Conservation (phyloP, 2,888 invertebrate genomes). For the Leptura quadrifasciata region DNA sequence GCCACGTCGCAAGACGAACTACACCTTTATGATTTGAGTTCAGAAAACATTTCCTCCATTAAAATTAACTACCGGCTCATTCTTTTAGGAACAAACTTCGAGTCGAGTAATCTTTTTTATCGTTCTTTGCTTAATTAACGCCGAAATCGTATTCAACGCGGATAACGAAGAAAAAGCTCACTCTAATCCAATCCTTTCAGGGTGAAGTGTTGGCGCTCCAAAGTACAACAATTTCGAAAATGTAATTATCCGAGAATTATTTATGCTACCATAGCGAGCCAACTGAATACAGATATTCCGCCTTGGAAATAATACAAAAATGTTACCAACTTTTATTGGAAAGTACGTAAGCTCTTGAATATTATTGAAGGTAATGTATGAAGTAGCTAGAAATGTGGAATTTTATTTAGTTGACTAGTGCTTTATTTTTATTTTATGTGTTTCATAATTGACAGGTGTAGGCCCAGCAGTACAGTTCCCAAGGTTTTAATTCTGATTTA, state of each 20-base stretch:
- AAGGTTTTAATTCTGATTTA: too few relatives aligned
- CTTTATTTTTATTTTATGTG: too few relatives aligned
- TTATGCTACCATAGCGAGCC: constrained; percentile 24
- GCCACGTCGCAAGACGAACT: background rate
- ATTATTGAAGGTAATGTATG: too few relatives aligned
- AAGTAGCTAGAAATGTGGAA: too few relatives aligned
- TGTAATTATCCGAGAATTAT: constrained; percentile 36
- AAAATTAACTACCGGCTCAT: constrained; percentile 65
- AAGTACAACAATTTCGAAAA: constrained; percentile 60
- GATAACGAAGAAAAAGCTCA: constrained; percentile 63
- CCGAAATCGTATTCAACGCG: constrained; percentile 65
- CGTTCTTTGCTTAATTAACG: constrained; percentile 66
- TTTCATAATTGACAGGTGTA: too few relatives aligned
- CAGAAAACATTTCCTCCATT: constrained; percentile 54
- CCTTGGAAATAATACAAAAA: constrained; percentile 6
- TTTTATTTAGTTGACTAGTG: too few relatives aligned
- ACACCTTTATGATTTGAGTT: constrained; percentile 40
- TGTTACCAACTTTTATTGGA: background rate
- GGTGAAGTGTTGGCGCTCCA: constrained; percentile 63
- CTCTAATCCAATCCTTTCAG: constrained; percentile 63
- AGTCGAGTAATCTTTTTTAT: constrained; percentile 66
- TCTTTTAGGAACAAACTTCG: constrained; percentile 65
- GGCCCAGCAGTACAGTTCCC: too few relatives aligned
- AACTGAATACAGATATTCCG: constrained; percentile 13
- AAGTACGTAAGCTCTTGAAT: background rate